These are phyloP conservation scores for Mobula hypostoma DNA, from an alignment of 2,113 vertebrate species.

Conservation along the genomic window DNA sequence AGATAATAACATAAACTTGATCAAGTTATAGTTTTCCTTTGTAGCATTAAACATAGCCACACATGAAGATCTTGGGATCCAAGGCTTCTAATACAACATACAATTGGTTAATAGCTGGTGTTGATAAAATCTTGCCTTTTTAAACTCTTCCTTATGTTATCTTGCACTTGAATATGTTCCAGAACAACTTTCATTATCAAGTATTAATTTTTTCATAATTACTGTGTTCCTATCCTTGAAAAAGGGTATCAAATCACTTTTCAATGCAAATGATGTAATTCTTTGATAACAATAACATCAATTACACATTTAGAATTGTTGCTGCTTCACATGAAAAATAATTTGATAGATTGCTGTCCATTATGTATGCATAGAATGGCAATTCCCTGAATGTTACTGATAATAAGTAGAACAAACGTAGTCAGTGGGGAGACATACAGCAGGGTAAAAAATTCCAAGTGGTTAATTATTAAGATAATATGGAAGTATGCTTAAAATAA, in stretches of 20 bases:
- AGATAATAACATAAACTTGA: neutral
- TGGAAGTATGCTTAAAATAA: neutral
- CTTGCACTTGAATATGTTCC: neutral
- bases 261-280: neutral
- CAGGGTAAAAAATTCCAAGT: neutral
- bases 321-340: neutral
- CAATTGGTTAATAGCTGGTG: neutral
- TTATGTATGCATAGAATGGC: neutral
- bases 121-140: neutral
- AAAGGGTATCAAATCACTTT: neutral
- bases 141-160: neutral
- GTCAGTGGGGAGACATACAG: neutral
- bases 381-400: neutral
- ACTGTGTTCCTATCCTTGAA: neutral
- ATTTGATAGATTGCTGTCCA: neutral
- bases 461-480: neutral
- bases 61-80: neutral
- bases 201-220: neutral
- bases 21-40: neutral
- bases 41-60: neutral
- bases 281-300: neutral
- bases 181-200: neutral
- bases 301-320: neutral
- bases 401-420: neutral
- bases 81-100: neutral